Base-by-base conservation (phyloP, 2,888 invertebrate species). In the Zonitis immaculata region DNA sequence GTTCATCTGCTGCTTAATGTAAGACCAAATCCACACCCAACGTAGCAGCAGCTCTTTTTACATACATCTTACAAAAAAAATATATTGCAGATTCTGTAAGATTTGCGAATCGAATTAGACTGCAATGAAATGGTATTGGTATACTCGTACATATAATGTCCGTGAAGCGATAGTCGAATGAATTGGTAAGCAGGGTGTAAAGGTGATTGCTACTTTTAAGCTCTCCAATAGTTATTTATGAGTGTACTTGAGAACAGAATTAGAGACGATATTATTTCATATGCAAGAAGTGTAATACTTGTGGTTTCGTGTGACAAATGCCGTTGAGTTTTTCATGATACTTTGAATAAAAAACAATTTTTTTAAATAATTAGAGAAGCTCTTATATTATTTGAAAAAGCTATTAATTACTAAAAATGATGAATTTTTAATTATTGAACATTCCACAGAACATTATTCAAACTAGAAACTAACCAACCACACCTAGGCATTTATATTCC, bases 1-100 rank as follows among this genome's bases (percentile, higher is more conserved):
- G 58, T 58, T 58, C 58, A 58, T 58, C 58, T 55, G 58, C 52
- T 43, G 49, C 54, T 45, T 52, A 54, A 53, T 54, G 57, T 57
- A 51, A 5, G 53, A 48, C 56, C 50, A 56, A 56, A 56, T 56
- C 56, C 53, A 53, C 56, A 56, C 56, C 56, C 53, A 56, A 56
- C 3, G 5, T 5, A 22, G 3, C 22, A 4, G 45, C 56, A 56
- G 12, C 54, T 39, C 50, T 35, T 35, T 39, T 32, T 18, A 26
- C n/a, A 45, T 16, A 12, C 18, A 30, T n/a, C n/a, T n/a, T n/a
- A n/a, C n/a, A 44, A 48, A 54, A 54, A 50, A 50, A 22, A 22
- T 22, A 22, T 49, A 50, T 47, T 30, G 20, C 43, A 54, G 49
- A 53, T 53, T 47, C 49, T 42, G 22, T n/a, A n/a, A 49, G 50